Percentiles rank a stretch among this genome's conserved stretches.
These are phyloP conservation scores for Incurvaria masculella DNA, from an alignment of 2,888 invertebrate species.

Conservation along the genomic window DNA sequence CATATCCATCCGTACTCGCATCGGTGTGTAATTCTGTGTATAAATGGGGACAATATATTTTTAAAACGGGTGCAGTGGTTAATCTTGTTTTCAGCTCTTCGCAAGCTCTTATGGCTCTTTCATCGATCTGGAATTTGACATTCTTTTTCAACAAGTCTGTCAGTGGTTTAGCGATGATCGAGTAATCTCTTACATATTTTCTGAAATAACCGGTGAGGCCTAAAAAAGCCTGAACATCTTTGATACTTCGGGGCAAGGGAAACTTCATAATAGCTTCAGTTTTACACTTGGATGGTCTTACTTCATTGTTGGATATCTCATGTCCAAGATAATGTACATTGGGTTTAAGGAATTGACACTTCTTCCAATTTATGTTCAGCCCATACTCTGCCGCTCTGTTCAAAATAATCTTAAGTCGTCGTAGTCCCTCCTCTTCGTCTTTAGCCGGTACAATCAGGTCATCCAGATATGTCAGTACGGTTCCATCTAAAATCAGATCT, in stretches of 20 bases:
- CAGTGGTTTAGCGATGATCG: conserved; percentile 7
- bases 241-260: background rate
- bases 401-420: too few species aligned
- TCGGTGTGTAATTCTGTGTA: conserved; percentile 6
- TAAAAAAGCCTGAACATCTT: conserved; percentile 2
- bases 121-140: background rate
- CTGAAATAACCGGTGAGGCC: conserved; percentile 1
- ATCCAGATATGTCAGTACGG: too few species aligned
- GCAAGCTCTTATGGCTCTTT: conserved; percentile 1
- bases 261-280: background rate
- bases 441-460: too few species aligned
- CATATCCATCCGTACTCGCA: conserved; percentile 1
- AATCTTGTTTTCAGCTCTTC: conserved; percentile 1
- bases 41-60: too few species aligned
- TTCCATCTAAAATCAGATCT: too few species aligned
- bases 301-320: too few species aligned
- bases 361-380: too few species aligned
- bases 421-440: too few species aligned
- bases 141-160: conserved; percentile 6
- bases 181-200: conserved; percentile 3
- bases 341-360: too few species aligned
- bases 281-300: too few species aligned
- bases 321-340: too few species aligned
- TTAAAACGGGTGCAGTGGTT: background rate
- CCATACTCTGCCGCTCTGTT: too few species aligned